Base-by-base conservation (phyloP, 2,888 invertebrate genomes). In the Polydrusus cervinus region DNA sequence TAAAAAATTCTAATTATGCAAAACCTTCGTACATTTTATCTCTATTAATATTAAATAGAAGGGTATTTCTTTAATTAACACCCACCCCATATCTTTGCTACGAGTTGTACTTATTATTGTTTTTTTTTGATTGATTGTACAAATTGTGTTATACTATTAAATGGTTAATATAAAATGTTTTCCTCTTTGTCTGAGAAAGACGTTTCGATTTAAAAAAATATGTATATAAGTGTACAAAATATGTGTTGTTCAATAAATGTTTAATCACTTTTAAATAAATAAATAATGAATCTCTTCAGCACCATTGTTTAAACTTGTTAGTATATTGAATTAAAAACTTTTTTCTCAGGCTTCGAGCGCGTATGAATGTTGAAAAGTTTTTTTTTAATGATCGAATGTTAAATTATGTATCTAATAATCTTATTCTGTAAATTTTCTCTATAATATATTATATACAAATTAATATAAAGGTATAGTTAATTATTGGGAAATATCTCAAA, bases 61-160 rank as follows among this genome's bases (percentile, higher is more conserved):
- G 18, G 65, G 20, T 76, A 72, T 75, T 78, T 80, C 67, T 71
- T 72, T 55, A 64, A 83, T 83, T 84, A 82, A 85, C 82, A 84
- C 80, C 82, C 82, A 83, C 82, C 84, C 90, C 90, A 90, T n/a
- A n/a, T 90, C 90, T 90, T 90, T 90, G 90, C 90, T 90, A 91
- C 90, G 90, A 91, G 89, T 90, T 91, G 91, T 91, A 91, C 90
- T 91, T 91, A 91, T 90, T 86, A 83, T 83, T 81, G 57, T 71
- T 68, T 69, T 49, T 38, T 49, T 40, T 72, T 20, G 89, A 90
- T 91, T 89, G 89, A 91, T 90, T 90, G 90, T 91, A 91, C 91
- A 91, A 91, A 91, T 91, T 91, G 90, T 90, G 90, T 89, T 90
- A 90, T 84, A 83, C 80, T 81, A 84, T 84, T 84, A 82, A 80